Evolutionary conservation across 2,113 vertebrate genomes (phyloP), one percentile per base, ranked within the genome.

Genomic region (Ia io): DNA sequence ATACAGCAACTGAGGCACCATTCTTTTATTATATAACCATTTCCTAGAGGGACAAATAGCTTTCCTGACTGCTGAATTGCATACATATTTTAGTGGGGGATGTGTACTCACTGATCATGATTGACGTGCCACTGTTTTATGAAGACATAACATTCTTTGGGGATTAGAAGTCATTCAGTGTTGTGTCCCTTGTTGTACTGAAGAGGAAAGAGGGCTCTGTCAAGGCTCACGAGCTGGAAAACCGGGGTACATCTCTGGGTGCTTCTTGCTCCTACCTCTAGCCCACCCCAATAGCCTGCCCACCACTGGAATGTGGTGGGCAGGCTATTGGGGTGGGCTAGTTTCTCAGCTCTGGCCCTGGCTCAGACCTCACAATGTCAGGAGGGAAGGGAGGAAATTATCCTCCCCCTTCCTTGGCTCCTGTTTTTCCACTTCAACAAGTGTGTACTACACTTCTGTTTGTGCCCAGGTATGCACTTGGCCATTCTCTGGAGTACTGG

Each of bases 91-190:
- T 63, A 23, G 3, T 9, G 23, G 73, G 8, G 7, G 30, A 23
- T 17, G 14, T 25, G 25, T 73, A 99, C 99, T 99, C 95, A 99
- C 99, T 98, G 93, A 0, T 99, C 99, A 0, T 99, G 99, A 97
- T 99, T 99, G 95, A 99, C 98, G 77, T 99, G 99, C 99, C 99
- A 99, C 98, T 99, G 99, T 97, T 99, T 99, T 95, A 99, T 63
- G 88, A 99, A 99, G 93, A 99, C 97, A 2, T 99, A 99, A 9
- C 97, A 88, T 89, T 98, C 98, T 98, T 99, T 99, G 4, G 99
- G 99, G 92, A 99, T 96, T 98, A 98, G 97, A 97, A 99, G 71
- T 99, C 98, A 0, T 99, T 99, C 89, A 99, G 95, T 3, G 97
- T 97, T 0, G 99, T 99, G 97, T 99, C 98, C 97, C 96, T 99